Conservation (phyloP, 1,140 invertebrate genomes). For the Proctacanthus coquilletti region DNA sequence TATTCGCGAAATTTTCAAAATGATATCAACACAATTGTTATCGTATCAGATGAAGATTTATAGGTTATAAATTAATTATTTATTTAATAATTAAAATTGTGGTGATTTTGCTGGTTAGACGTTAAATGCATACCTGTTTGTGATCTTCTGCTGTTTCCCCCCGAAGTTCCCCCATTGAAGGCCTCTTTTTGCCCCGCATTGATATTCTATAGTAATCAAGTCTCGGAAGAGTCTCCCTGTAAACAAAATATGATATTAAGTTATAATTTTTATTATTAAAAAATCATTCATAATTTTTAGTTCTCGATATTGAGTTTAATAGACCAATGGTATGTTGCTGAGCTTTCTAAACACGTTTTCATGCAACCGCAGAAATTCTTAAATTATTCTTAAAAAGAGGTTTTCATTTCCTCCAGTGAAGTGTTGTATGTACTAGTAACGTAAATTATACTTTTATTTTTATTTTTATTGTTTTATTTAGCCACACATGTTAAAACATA, state of each 20-base stretch:
- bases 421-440: background rate
- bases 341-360: too few relatives aligned
- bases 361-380: background rate
- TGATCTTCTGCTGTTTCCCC: constrained; percentile 30
- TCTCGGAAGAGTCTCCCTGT: constrained; percentile 45
- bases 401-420: background rate
- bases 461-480: background rate
- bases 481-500: constrained; percentile 8
- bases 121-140: constrained; percentile 24
- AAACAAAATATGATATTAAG: constrained; percentile 11
- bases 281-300: background rate
- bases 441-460: background rate
- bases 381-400: background rate
- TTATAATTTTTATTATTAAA: constrained; percentile 6
- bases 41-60: background rate
- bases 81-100: background rate
- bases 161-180: constrained; percentile 56
- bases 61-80: background rate
- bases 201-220: constrained; percentile 82
- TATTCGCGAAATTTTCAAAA: background rate
- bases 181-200: constrained; percentile 49
- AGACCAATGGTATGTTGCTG: too few relatives aligned
- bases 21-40: background rate
- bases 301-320: too few relatives aligned
- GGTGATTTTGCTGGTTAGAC: too few relatives aligned